Evolutionary conservation across 2,888 invertebrate species (phyloP), one percentile per base, ranked within the genome.

Genomic region (Stramonita haemastoma): DNA sequence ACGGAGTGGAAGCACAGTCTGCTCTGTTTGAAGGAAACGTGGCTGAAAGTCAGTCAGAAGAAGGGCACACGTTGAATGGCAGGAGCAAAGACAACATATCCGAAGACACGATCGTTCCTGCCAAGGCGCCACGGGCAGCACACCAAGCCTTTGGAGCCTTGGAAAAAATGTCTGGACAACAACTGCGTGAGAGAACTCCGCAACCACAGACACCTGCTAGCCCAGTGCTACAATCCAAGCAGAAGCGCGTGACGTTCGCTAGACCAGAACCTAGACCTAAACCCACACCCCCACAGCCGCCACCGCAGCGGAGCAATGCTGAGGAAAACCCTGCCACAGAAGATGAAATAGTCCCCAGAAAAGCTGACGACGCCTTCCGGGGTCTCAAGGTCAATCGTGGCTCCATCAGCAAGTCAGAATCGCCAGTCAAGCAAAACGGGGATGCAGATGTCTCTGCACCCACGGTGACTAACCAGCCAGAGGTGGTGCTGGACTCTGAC

Each of bases 311-410:
- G 57, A 11, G 29, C 17, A 66, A 66, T 6, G 85, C 57, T 15
- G 66, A 66, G 22, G 60, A 5, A 5, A 32, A 26, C 0, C 66
- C 34, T 34, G 86, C 60, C 32, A 66, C 13, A 8, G 86, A 86
- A 26, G 86, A 86, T 0, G 66, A 86, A n/a, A 86, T 86, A 19
- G 66, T 86, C 8, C 34, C 86, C 32, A 60, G 66, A 22, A 86
- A 32, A 60, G 66, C 86, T 4, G 86, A 86, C 22, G 66, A 66
- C 4, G 86, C 29, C 19, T 66, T 66, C 66, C 60, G 86, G 66
- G 34, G 32, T 8, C 60, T 22, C 19, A 19, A 15, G 29, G 0
- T 66, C 2, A 57, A 26, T 57, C n/a, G 29, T 57, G 8, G n/a
- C 6, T 22, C 32, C 5, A 57, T 8, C 11, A 26, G 26, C 57